These are phyloP conservation scores for Porites rus DNA, from an alignment of 92 coral and sea anemone species.

Conservation along the genomic window DNA sequence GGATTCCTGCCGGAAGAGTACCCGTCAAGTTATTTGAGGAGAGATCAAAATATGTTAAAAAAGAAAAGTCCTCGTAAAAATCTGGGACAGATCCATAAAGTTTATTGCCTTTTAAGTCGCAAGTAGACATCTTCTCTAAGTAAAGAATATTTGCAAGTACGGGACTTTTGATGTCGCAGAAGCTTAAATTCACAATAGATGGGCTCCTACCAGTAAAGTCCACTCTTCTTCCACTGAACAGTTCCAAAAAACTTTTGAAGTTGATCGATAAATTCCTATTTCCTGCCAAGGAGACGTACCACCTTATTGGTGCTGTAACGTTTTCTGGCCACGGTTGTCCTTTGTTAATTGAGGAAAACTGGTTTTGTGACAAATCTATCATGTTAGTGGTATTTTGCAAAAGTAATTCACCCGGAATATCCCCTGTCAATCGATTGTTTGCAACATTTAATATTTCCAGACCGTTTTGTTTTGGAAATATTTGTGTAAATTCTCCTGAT, in stretches of 20 bases:
- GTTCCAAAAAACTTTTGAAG: slow-evolving; percentile 23
- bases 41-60: slow-evolving; percentile 56
- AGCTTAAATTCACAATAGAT: slow-evolving; percentile 52
- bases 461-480: slow-evolving; percentile 16
- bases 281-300: slow-evolving; percentile 41
- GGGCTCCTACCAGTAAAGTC: background rate
- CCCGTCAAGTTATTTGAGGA: slow-evolving; percentile 64
- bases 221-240: background rate
- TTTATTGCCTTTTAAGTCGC: slow-evolving; percentile 58
- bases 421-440: slow-evolving; percentile 59
- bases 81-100: slow-evolving; percentile 56
- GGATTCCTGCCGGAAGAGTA: slow-evolving; percentile 46
- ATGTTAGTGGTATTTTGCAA: background rate
- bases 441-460: slow-evolving; percentile 50
- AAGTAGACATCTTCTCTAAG: slow-evolving; percentile 33
- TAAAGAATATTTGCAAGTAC: slow-evolving; percentile 20
- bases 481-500: slow-evolving; percentile 38
- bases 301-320: background rate
- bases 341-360: slow-evolving; percentile 35
- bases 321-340: slow-evolving; percentile 39
- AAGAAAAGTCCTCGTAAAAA: background rate
- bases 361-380: slow-evolving; percentile 56
- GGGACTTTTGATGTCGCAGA: slow-evolving; percentile 61
- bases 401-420: slow-evolving; percentile 52
- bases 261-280: slow-evolving; percentile 52